Evolutionary conservation across 2,888 invertebrate species (phyloP), one percentile per base, ranked within the genome.

Genomic region (Drosophila eohydei): DNA sequence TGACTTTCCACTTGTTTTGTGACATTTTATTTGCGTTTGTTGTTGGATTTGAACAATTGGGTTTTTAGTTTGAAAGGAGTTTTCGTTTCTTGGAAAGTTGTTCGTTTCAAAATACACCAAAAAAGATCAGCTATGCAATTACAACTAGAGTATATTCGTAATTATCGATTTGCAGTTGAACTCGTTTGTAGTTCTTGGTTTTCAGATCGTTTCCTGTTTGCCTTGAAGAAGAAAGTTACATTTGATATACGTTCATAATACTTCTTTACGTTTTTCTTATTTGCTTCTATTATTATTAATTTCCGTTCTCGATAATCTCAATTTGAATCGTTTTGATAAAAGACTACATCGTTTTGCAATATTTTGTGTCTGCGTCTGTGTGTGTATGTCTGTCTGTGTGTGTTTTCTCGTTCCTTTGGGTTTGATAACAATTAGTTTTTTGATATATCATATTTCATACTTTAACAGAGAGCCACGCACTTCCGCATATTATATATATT

Each of bases 111-210:
- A 88, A 65, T 80, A 84, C 83, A 89, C 82, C 82, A 77, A 87
- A 83, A 73, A 88, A 88, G 82, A 79, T 71, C 74, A 71, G 75
- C 85, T 89, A 88, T 80, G 71, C 63, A 74, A 79, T 88, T 82
- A 84, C 74, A 71, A 72, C 77, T 88, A 83, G 66, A 75, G 85
- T 68, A 68, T 71, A 74, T 69, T 63, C 36, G 55, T 76, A 62
- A 63, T 72, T 69, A 70, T 76, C 59, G 68, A 67, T 73, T 59
- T 73, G 48, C 67, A 71, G 71, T 65, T 51, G 16, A 43, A 21
- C 36, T 40, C 44, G 48, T 56, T 54, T 63, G 38, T 38, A 36
- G 48, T 43, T 51, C 59, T 65, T 43, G 38, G 48, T 41, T 56
- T 69, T 51, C 36, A 28, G 46, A 46, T 34, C 43, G 5, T 41